Evolutionary conservation across 2,888 invertebrate species (phyloP).

Genomic region (Sarcophaga carnaria): DNA sequence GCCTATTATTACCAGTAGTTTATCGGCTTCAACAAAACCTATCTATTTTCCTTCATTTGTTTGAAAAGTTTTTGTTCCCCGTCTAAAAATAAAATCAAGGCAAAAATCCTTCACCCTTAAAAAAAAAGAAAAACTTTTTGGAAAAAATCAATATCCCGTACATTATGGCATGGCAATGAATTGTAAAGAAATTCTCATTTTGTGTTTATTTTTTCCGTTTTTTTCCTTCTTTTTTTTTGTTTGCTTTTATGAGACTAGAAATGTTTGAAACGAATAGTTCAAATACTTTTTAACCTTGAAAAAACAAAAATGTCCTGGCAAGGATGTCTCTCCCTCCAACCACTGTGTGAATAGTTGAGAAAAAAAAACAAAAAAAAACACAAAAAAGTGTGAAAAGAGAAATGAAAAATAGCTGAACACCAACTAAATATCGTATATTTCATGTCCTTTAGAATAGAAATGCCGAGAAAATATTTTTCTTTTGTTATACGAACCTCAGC

Average conservation of each 20-base stretch:
- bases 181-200: not conserved
- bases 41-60: too few relatives aligned
- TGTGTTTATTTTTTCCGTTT: not conserved
- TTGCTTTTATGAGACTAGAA: conserved; percentile 11
- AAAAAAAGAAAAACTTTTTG: not conserved
- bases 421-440: not conserved
- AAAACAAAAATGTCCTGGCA: conserved; percentile 45
- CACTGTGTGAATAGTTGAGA: not conserved
- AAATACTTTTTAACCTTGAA: conserved; percentile 63
- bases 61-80: too few relatives aligned
- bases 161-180: not conserved
- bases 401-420: too few relatives aligned
- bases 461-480: not conserved
- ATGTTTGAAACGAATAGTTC: conserved; percentile 40
- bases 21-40: too few relatives aligned
- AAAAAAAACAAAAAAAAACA: too few relatives aligned
- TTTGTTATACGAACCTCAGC: not conserved
- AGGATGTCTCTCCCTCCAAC: conserved; percentile 54
- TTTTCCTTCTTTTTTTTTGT: not conserved
- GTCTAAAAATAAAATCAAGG: not conserved
- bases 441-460: not conserved
- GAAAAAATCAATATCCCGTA: conserved; percentile 50
- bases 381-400: too few relatives aligned
- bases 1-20: too few relatives aligned
- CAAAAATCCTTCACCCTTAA: not conserved